These are phyloP conservation scores for Eupithecia exiguata DNA, from an alignment of 2,888 invertebrate species.

Conservation along the genomic window DNA sequence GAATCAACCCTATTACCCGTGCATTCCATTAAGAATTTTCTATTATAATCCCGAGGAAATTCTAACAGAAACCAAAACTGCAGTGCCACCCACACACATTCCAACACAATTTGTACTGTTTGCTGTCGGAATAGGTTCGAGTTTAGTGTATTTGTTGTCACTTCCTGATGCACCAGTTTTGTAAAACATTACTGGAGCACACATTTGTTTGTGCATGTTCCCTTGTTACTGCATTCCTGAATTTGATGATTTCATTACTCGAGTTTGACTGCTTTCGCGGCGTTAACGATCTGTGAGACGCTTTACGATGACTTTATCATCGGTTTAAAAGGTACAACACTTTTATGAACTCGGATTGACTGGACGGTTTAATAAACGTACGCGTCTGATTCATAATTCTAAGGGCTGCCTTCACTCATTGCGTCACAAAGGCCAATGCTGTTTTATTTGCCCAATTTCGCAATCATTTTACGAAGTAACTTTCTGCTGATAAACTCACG, in stretches of 20 bases:
- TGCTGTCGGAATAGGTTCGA: neutral
- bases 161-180: slow-evolving; percentile 33
- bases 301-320: neutral
- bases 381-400: neutral
- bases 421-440: neutral
- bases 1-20: neutral
- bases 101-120: neutral
- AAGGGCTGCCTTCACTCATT: neutral
- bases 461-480: neutral
- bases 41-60: slow-evolving; percentile 2
- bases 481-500: neutral
- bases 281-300: neutral
- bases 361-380: neutral
- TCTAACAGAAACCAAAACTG: slow-evolving; percentile 2
- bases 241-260: slow-evolving; percentile 7
- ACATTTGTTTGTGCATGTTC: slow-evolving; percentile 20
- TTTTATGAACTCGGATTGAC: neutral
- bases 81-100: neutral
- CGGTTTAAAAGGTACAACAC: neutral
- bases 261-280: neutral
- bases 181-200: slow-evolving; percentile 10
- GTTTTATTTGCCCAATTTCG: neutral
- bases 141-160: neutral
- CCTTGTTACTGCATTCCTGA: slow-evolving; percentile 20
- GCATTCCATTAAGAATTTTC: neutral